These are phyloP conservation scores for Azemiops feae DNA, from an alignment of 2,113 vertebrate species.

Conservation along the genomic window DNA sequence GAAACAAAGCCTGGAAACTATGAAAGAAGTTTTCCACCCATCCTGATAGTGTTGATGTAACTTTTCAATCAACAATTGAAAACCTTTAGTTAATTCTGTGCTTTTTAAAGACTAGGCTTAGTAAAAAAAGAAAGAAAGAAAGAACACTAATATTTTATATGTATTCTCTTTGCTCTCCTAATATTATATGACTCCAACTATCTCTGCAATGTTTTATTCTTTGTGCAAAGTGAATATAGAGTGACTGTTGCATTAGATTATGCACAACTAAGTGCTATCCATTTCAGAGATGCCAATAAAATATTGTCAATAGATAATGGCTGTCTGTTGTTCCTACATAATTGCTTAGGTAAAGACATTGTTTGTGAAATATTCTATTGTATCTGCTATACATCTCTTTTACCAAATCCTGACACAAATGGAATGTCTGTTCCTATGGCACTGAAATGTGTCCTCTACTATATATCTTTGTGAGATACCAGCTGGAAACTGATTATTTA, in stretches of 20 bases:
- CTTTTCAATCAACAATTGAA: slow-evolving; percentile 19
- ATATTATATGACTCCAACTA: background rate
- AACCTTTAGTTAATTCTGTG: slow-evolving; percentile 13
- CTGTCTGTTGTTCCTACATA: slow-evolving; percentile 30
- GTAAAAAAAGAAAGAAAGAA: background rate
- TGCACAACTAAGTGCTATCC: slow-evolving; percentile 24
- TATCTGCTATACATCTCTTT: background rate
- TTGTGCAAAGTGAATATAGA: slow-evolving; percentile 25
- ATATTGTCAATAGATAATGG: slow-evolving; percentile 27
- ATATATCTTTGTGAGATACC: background rate
- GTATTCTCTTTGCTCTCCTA: slow-evolving; percentile 14
- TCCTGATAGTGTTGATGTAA: background rate
- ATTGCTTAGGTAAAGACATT: slow-evolving; percentile 39
- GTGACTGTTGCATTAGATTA: slow-evolving; percentile 19
- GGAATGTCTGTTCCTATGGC: background rate
- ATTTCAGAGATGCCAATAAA: slow-evolving; percentile 37
- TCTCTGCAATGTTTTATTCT: slow-evolving; percentile 8
- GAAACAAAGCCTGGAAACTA: background rate
- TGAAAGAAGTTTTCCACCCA: slow-evolving; percentile 19
- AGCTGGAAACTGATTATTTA: background rate
- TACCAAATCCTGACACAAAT: slow-evolving; percentile 1
- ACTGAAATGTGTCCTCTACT: slow-evolving; percentile 22
- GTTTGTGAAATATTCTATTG: slow-evolving; percentile 20
- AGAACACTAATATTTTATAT: slow-evolving; percentile 8
- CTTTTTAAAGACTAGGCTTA: slow-evolving; percentile 17